These are phyloP conservation scores for Carduelis carduelis DNA, from an alignment of 2,797 vertebrate species.

Conservation along the genomic window DNA sequence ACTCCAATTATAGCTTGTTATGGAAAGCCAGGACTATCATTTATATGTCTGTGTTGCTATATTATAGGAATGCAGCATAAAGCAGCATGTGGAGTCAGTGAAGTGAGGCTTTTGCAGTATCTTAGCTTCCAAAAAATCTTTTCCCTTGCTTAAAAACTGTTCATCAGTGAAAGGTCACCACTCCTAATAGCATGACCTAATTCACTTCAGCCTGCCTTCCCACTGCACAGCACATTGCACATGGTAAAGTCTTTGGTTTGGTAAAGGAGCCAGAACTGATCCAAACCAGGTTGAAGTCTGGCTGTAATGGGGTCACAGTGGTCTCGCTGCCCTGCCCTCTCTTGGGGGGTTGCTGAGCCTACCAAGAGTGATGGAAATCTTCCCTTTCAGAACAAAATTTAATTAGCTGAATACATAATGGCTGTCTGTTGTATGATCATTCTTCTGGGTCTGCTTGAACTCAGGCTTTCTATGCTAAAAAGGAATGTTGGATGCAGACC, in stretches of 20 bases:
- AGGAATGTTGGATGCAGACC: not conserved
- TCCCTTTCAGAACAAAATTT: not conserved
- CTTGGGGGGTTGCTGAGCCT: not conserved
- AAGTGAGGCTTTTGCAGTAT: not conserved
- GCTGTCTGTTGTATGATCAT: not conserved
- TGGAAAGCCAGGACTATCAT: not conserved
- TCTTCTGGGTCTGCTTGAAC: not conserved
- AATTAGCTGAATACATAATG: not conserved
- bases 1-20: constrained; percentile 37
- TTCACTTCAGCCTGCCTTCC: not conserved
- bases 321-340: not conserved
- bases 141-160: not conserved
- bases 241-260: not conserved
- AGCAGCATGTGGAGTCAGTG: not conserved
- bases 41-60: not conserved
- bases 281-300: not conserved
- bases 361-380: not conserved
- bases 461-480: not conserved
- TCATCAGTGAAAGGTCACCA: not conserved
- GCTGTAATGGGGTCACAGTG: not conserved
- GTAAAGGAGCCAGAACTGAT: not conserved
- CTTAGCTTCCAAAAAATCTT: constrained; percentile 5
- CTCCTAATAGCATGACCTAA: not conserved
- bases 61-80: not conserved
- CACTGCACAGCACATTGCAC: not conserved